Evolutionary conservation across 2,113 vertebrate genomes (phyloP).

Genomic region (Indicator indicator): DNA sequence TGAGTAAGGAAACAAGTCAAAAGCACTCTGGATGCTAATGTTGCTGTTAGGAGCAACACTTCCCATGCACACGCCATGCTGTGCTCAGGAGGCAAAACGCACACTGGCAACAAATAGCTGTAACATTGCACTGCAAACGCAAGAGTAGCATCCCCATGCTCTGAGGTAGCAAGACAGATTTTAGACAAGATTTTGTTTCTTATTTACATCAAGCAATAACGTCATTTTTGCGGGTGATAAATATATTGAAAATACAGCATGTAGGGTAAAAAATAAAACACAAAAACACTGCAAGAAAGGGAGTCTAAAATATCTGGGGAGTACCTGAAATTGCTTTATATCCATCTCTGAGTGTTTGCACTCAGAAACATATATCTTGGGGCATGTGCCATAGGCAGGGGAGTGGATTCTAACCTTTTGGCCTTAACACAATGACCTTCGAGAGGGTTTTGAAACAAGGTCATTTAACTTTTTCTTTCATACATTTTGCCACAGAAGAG

Average conservation of each 20-base stretch:
- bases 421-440: not conserved
- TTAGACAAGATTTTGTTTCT: not conserved
- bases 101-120: not conserved
- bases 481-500: conserved; percentile 2
- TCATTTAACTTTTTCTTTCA: not conserved
- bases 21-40: not conserved
- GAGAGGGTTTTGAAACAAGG: not conserved
- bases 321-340: not conserved
- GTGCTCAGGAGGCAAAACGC: not conserved
- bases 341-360: not conserved
- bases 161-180: not conserved
- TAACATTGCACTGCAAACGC: not conserved
- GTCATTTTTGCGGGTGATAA: not conserved
- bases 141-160: not conserved
- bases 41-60: not conserved
- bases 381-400: not conserved
- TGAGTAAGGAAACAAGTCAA: not conserved
- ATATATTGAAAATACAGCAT: not conserved
- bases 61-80: not conserved
- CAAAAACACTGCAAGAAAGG: not conserved
- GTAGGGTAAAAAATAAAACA: not conserved
- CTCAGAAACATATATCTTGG: not conserved
- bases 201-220: not conserved
- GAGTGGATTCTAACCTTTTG: conserved; percentile 33
- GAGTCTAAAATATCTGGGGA: not conserved